Conservation (phyloP, 2,113 vertebrate species). For the Telmatochromis brachygnathus region DNA sequence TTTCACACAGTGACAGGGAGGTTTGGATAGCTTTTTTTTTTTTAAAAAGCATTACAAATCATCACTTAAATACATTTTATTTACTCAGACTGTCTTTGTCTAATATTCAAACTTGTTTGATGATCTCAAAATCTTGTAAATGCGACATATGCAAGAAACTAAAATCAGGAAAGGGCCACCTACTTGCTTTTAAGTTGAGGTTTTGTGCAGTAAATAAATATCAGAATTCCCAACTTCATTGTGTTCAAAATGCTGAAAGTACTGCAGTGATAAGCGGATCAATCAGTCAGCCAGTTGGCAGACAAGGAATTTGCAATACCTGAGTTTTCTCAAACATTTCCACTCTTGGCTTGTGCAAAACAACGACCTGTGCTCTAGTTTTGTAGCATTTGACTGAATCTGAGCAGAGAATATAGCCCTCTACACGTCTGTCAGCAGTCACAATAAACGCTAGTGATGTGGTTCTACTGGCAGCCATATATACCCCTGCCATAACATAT, state of each 20-base stretch:
- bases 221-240: background rate
- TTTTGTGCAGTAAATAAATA: background rate
- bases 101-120: background rate
- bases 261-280: background rate
- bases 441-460: background rate
- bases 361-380: background rate
- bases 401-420: background rate
- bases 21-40: background rate
- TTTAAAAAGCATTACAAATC: background rate
- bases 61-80: background rate
- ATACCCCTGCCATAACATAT: background rate
- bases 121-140: background rate
- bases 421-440: background rate
- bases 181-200: background rate
- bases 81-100: background rate
- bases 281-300: background rate
- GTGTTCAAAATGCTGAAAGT: fast-evolving
- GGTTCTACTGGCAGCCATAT: background rate
- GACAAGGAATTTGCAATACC: background rate
- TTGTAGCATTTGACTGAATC: background rate
- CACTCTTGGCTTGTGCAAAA: background rate
- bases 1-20: background rate
- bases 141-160: background rate
- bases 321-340: background rate
- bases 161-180: background rate